phyloP scores from a whole-genome alignment of 2,888 invertebrate genomes.

The Saturnia pavonia region DNA sequence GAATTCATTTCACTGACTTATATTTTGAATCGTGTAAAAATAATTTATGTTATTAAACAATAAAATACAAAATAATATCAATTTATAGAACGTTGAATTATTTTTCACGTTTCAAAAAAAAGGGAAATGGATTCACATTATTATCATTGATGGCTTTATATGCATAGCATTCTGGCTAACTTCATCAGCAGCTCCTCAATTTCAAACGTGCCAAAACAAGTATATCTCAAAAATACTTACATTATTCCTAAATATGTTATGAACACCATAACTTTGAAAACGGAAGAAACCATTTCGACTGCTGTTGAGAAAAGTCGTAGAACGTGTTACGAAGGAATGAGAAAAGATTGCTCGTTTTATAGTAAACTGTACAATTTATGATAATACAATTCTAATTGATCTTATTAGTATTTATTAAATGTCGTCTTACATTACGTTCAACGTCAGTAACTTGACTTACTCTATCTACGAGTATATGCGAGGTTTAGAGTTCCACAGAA shows the following conservation, averaged over 20 bases:
- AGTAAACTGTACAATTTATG: neutral
- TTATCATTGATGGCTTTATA: too few species aligned
- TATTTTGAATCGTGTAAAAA: too few species aligned
- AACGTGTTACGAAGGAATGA: neutral
- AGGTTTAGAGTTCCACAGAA: neutral
- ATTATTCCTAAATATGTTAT: neutral
- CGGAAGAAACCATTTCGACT: neutral
- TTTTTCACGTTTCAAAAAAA: too few species aligned
- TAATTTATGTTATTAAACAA: too few species aligned
- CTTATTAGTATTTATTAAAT: conserved; percentile 10
- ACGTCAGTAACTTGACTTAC: neutral
- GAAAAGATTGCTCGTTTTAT: neutral
- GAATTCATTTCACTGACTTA: too few species aligned
- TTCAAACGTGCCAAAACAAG: too few species aligned
- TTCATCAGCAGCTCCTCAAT: too few species aligned
- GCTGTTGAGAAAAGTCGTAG: neutral
- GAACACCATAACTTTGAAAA: neutral
- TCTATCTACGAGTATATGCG: neutral
- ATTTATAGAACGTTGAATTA: too few species aligned
- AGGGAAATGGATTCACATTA: too few species aligned
- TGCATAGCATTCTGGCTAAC: too few species aligned
- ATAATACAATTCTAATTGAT: conserved; percentile 5
- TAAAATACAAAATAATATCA: too few species aligned
- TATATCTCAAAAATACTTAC: neutral
- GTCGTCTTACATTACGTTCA: neutral